A percentile compares a stretch with the other conserved stretches of the same genome.
phyloP scores from a whole-genome alignment of 2,113 vertebrate species.

The Benitochromis conjunctus region DNA sequence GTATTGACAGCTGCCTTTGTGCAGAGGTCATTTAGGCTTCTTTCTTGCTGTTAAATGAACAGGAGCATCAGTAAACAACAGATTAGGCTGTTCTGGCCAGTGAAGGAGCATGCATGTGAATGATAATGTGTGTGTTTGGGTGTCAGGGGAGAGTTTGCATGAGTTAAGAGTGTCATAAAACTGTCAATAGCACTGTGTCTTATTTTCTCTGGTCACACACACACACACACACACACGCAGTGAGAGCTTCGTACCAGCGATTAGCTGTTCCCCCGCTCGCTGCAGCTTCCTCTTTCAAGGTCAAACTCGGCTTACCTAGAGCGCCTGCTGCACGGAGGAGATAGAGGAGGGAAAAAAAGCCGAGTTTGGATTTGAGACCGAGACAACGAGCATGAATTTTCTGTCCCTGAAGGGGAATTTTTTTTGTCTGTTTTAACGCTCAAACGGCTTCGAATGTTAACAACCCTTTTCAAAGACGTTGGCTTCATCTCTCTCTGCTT shows the following conservation, averaged over 20 bases:
- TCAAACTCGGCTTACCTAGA: slow-evolving; percentile 41
- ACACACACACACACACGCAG: neutral
- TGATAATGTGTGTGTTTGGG: slow-evolving; percentile 13
- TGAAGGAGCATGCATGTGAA: neutral
- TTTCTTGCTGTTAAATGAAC: slow-evolving; percentile 7
- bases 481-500: neutral
- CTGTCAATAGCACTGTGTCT: neutral
- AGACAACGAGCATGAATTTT: neutral
- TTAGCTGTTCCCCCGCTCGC: slow-evolving; percentile 16
- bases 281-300: slow-evolving; percentile 46
- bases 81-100: neutral
- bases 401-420: neutral
- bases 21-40: neutral
- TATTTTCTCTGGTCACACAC: neutral
- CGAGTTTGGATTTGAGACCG: neutral
- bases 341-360: neutral
- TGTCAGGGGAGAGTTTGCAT: neutral
- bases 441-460: neutral
- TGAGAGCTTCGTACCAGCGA: neutral
- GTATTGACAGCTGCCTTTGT: slow-evolving; percentile 4
- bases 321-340: slow-evolving; percentile 36
- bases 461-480: neutral
- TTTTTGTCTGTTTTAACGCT: neutral
- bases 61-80: neutral
- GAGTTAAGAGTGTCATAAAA: slow-evolving; percentile 15